Evolutionary conservation across 2,888 invertebrate species (phyloP), one percentile per base, ranked within the genome.

Genomic region (Imbricaverruca yamaguchii): DNA sequence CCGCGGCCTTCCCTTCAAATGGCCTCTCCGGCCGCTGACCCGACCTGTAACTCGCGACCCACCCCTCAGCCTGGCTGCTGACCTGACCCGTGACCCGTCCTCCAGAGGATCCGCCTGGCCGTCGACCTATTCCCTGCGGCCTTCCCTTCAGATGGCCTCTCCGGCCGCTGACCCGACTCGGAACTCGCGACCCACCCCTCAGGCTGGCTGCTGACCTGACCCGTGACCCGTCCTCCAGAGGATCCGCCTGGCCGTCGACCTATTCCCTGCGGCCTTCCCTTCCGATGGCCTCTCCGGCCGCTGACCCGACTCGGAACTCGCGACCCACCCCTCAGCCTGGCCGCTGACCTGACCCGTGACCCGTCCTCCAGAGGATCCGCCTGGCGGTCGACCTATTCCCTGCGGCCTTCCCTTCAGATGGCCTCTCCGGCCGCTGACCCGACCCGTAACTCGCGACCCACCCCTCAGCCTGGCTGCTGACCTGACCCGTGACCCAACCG

Each of bases 241-340:
- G 39, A 92, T 86, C 80, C 85, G 88, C n/a, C 39, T 39, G 39
- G 39, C 39, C 39, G 4, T 39, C n/a, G n/a, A n/a, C n/a, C n/a
- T n/a, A n/a, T n/a, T n/a, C n/a, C n/a, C n/a, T n/a, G n/a, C n/a
- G n/a, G n/a, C n/a, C n/a, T n/a, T n/a, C n/a, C n/a, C n/a, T n/a
- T n/a, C n/a, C n/a, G n/a, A n/a, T n/a, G n/a, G n/a, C n/a, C n/a
- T n/a, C n/a, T n/a, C n/a, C n/a, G n/a, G n/a, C n/a, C n/a, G n/a
- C n/a, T n/a, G n/a, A 12, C 18, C 4, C 15, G 57, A 15, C 69
- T 25, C n/a, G 23, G 15, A 23, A 25, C n/a, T 39, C 9, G 53
- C 25, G n/a, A 23, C 57, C 56, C 39, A 39, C 39, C 4, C 39
- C 39, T 39, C 39, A 39, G 39, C 4, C 56, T 15, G 39, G 25